phyloP scores from a whole-genome alignment of 2,888 invertebrate species.

The Ormyrus labotus region DNA sequence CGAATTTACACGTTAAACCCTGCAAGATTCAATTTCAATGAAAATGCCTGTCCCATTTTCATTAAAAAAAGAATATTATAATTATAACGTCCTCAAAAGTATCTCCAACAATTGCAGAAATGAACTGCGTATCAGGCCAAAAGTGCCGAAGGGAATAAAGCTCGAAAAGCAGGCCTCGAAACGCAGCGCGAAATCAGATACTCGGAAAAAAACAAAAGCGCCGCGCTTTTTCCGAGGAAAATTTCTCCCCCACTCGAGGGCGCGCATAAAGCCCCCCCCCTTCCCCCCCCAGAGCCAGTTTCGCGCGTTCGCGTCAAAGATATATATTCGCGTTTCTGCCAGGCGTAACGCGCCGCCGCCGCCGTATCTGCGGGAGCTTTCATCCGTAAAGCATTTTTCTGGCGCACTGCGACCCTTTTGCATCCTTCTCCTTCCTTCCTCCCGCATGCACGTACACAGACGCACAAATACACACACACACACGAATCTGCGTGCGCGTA shows the following conservation, averaged over 20 bases:
- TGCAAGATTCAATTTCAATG: too few relatives aligned
- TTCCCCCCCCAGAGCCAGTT: too few relatives aligned
- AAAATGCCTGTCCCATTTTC: too few relatives aligned
- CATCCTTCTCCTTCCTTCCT: neutral
- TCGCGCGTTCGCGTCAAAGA: constrained; percentile 5
- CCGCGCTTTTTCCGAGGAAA: neutral
- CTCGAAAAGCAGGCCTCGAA: too few relatives aligned
- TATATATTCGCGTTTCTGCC: neutral
- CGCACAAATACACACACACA: neutral
- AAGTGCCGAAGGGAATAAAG: too few relatives aligned
- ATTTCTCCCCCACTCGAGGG: constrained; percentile 22
- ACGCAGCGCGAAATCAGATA: neutral
- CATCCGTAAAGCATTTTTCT: constrained; percentile 45
- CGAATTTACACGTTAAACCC: too few relatives aligned
- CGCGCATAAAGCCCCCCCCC: neutral
- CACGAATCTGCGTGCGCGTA: neutral
- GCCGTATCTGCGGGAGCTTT: constrained; percentile 4
- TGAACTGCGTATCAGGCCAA: too few relatives aligned
- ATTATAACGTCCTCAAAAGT: neutral
- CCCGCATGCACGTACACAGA: neutral
- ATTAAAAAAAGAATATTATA: neutral
- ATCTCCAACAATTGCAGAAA: too few relatives aligned
- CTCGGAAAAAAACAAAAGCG: neutral
- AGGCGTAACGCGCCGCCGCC: neutral
- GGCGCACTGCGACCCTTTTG: constrained; percentile 14